Evolutionary conservation across 2,113 vertebrate genomes (phyloP).

Genomic region (Gobiocypris rarus): DNA sequence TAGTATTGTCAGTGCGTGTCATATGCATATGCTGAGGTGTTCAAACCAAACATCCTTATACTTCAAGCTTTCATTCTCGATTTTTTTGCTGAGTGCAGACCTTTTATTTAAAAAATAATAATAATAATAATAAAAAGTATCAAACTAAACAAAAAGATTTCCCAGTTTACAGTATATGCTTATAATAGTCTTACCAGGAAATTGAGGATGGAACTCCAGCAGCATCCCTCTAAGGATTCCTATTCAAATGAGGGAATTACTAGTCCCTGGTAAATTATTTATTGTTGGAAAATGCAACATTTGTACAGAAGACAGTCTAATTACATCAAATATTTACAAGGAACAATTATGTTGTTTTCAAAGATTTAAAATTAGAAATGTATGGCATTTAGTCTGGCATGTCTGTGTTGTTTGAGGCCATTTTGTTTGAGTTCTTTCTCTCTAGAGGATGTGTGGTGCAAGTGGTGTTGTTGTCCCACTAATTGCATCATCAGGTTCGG

Average conservation of each 20-base stretch:
- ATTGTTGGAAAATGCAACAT: conserved; percentile 18
- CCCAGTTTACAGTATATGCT: neutral
- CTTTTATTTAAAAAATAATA: neutral
- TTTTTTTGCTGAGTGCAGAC: neutral
- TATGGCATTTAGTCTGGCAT: neutral
- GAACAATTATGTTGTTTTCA: neutral
- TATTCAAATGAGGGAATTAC: conserved; percentile 12
- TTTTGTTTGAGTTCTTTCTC: neutral
- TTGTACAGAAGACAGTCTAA: conserved; percentile 3
- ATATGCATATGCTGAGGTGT: neutral
- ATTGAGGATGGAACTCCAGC: conserved; percentile 2
- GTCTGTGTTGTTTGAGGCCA: neutral
- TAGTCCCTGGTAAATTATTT: conserved; percentile 6
- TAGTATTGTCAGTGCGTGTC: neutral
- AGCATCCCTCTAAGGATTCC: neutral
- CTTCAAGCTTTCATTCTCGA: neutral
- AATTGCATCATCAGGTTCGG: no score
- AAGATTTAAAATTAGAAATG: neutral
- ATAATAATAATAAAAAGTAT: neutral
- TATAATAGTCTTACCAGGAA: conserved; percentile 25
- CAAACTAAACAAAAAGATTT: neutral
- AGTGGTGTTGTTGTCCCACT: no score
- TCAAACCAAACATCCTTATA: neutral
- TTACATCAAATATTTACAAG: conserved; percentile 14
- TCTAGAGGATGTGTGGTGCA: no score